Conservation (phyloP, 1,140 invertebrate genomes). For the Pectinophora gossypiella region DNA sequence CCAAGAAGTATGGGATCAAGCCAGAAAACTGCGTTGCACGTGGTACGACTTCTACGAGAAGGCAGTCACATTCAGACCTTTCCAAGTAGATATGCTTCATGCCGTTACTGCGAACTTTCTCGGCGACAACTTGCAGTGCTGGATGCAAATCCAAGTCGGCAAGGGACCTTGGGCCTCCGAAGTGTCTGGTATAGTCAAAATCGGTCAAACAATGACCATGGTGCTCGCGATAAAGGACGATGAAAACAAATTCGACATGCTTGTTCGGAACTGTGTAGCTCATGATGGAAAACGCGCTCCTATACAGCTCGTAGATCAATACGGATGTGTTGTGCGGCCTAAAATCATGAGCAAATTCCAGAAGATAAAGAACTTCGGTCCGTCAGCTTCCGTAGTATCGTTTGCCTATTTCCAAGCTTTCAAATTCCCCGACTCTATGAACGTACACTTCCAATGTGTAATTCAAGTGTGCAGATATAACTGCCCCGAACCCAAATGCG, state of each 20-base stretch:
- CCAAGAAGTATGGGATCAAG: slow-evolving; percentile 92
- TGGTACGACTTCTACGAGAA: slow-evolving; percentile 98
- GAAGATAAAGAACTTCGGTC: slow-evolving; percentile 96
- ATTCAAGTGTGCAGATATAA: slow-evolving; percentile 96
- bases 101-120: slow-evolving; percentile 96
- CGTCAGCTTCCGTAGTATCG: slow-evolving; percentile 93
- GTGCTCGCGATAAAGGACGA: slow-evolving; percentile 96
- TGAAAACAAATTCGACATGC: slow-evolving; percentile 96
- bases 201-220: slow-evolving; percentile 97
- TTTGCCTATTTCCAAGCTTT: slow-evolving; percentile 98
- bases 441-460: slow-evolving; percentile 97
- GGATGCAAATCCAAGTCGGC: slow-evolving; percentile 97
- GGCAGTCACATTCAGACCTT: slow-evolving; percentile 93
- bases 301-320: slow-evolving; percentile 94
- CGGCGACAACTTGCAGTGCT: slow-evolving; percentile 95
- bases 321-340: slow-evolving; percentile 92
- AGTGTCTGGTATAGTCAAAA: slow-evolving; percentile 95
- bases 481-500: slow-evolving; percentile 93
- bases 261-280: slow-evolving; percentile 94
- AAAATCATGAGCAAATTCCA: slow-evolving; percentile 97
- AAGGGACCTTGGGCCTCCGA: slow-evolving; percentile 96
- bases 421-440: slow-evolving; percentile 98
- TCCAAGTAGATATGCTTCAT: slow-evolving; percentile 95
- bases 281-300: slow-evolving; percentile 95
- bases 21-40: slow-evolving; percentile 89